Evolutionary conservation across 1,140 invertebrate species (phyloP).

Genomic region (Plutomurus gul): DNA sequence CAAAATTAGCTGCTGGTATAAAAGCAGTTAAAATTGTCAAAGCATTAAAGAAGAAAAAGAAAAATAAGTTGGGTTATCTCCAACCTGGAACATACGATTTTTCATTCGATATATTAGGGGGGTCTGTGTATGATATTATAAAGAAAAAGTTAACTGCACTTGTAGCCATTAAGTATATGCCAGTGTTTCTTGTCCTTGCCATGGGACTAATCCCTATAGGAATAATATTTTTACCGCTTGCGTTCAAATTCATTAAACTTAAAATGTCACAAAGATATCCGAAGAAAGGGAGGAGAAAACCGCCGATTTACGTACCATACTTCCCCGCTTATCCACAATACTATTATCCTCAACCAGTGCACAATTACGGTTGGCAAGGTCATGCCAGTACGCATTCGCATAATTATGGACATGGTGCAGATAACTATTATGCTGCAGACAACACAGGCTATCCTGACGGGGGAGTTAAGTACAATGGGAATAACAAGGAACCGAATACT

Average conservation of each 20-base stretch:
- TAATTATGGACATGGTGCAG: too few relatives aligned
- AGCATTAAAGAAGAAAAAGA: background rate
- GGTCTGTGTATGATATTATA: background rate
- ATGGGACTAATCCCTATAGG: conserved; percentile 1
- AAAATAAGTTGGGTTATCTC: background rate
- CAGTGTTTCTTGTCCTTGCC: background rate
- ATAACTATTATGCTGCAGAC: background rate
- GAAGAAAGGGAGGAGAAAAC: background rate
- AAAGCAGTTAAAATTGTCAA: background rate
- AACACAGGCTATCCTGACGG: background rate
- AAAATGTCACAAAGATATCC: background rate
- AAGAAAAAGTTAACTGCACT: background rate
- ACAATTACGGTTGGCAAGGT: background rate
- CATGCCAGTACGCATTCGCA: background rate
- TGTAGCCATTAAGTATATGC: conserved; percentile 35
- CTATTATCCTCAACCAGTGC: too few relatives aligned
- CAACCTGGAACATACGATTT: background rate
- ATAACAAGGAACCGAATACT: background rate
- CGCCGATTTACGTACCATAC: background rate
- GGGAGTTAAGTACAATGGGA: background rate
- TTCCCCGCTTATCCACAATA: background rate
- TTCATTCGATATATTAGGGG: background rate
- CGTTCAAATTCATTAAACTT: background rate
- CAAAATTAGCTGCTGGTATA: too few relatives aligned
- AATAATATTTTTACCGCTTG: background rate